Conservation (phyloP, 2,797 vertebrate species). For the Crocidura indochinensis region DNA sequence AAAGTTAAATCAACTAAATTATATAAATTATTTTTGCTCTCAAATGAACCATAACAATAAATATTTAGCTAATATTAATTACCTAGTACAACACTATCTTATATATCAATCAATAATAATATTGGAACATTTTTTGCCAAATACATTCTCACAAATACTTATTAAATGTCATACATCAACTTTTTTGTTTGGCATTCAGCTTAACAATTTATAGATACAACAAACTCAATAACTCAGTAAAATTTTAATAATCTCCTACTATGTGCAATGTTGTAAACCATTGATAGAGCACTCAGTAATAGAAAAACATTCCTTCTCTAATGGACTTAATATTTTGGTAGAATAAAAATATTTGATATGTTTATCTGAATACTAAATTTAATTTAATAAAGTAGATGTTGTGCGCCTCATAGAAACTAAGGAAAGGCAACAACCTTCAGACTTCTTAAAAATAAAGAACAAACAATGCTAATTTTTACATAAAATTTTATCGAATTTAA, state of each 20-base stretch:
- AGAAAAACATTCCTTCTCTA: too few species aligned
- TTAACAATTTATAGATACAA: constrained; percentile 14
- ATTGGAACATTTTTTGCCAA: constrained; percentile 7
- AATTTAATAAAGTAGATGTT: neutral
- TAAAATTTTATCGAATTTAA: constrained; percentile 8
- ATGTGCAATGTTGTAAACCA: neutral
- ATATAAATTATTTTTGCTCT: neutral
- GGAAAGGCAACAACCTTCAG: too few species aligned
- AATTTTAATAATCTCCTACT: neutral
- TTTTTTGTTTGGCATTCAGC: neutral
- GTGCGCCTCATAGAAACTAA: neutral
- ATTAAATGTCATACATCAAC: neutral
- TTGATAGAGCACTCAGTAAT: too few species aligned
- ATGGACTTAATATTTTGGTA: too few species aligned
- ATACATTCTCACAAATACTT: neutral
- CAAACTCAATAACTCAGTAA: neutral
- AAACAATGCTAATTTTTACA: neutral
- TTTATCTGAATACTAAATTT: too few species aligned
- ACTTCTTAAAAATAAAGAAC: neutral
- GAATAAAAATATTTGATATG: too few species aligned
- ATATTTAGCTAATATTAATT: neutral
- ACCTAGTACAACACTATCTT: neutral
- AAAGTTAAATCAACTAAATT: neutral
- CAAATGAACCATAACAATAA: neutral
- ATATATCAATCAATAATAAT: neutral